Conservation (phyloP, 1,140 invertebrate species). For the Anastrepha ludens region DNA sequence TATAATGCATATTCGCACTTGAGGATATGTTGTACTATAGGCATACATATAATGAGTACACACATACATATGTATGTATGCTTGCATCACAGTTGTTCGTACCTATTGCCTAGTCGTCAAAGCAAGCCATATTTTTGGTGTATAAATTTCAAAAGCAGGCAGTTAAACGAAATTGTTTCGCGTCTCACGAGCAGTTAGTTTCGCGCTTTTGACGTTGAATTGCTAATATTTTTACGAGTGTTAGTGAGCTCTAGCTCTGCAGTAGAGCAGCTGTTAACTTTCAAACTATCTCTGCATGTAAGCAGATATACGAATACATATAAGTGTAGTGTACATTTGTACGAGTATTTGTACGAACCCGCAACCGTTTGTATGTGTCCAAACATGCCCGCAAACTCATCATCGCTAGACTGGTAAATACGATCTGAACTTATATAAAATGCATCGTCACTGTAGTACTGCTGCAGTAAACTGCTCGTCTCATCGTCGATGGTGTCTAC, state of each 20-base stretch:
- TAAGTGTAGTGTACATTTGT: background rate
- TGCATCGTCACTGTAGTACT: conserved; percentile 71
- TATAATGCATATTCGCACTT: no score
- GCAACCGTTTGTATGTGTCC: conserved; percentile 72
- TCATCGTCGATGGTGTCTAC: conserved; percentile 70
- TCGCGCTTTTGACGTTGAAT: conserved; percentile 12
- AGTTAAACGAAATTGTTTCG: conserved; percentile 33
- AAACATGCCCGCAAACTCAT: conserved; percentile 72
- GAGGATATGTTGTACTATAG: no score
- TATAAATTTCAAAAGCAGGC: conserved; percentile 10
- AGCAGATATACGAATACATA: no score
- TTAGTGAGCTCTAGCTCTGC: background rate
- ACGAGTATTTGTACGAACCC: conserved; percentile 61
- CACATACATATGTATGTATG: background rate
- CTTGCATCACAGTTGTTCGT: background rate
- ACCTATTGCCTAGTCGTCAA: background rate
- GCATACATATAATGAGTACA: background rate
- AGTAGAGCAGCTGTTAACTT: background rate
- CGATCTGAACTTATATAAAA: conserved; percentile 72
- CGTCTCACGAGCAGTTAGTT: conserved; percentile 17
- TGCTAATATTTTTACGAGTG: conserved; percentile 24
- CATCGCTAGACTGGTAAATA: conserved; percentile 69
- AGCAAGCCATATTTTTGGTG: background rate
- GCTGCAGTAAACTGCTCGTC: conserved; percentile 68
- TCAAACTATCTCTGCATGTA: background rate